phyloP scores from a whole-genome alignment of 1,140 invertebrate genomes.

The Apis mellifera region DNA sequence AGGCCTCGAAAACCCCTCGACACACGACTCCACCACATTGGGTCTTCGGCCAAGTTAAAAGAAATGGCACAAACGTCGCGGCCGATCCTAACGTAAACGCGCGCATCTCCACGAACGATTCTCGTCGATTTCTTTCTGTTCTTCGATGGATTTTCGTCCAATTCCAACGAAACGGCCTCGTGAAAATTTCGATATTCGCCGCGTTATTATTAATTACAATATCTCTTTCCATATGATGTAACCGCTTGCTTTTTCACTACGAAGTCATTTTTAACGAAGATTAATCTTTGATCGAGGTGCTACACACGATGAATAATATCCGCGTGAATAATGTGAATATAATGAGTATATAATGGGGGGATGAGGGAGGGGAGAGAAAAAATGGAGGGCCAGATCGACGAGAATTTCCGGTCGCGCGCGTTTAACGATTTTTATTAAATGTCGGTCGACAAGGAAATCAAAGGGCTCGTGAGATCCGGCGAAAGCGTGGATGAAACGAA shows the following conservation, averaged over 20 bases:
- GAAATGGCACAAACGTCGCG: constrained; percentile 25
- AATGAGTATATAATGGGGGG: too few species aligned
- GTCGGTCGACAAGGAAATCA: constrained; percentile 5
- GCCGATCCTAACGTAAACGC: not conserved
- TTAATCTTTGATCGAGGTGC: constrained; percentile 4
- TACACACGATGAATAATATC: not conserved
- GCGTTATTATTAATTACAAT: not conserved
- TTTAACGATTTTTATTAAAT: too few species aligned
- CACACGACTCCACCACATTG: constrained; percentile 54
- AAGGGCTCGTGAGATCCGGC: constrained; percentile 37
- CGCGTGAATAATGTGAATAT: not conserved
- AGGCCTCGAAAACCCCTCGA: constrained; percentile 54
- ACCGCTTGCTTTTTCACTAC: not conserved
- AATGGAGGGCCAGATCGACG: not conserved
- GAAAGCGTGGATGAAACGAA: constrained; percentile 7
- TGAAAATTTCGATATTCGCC: constrained; percentile 8
- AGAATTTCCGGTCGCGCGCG: not conserved
- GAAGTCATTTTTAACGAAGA: not conserved
- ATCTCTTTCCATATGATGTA: not conserved
- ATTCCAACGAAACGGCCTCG: constrained; percentile 1
- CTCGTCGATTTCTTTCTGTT: too few species aligned
- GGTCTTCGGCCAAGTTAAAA: constrained; percentile 42
- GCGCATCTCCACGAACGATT: not conserved
- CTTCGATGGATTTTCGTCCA: too few species aligned
- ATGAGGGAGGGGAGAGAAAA: too few species aligned